Percentiles rank a stretch among this genome's conserved stretches.
Evolutionary conservation across 2,113 vertebrate species (phyloP).

Genomic region (Dinomys branickii): DNA sequence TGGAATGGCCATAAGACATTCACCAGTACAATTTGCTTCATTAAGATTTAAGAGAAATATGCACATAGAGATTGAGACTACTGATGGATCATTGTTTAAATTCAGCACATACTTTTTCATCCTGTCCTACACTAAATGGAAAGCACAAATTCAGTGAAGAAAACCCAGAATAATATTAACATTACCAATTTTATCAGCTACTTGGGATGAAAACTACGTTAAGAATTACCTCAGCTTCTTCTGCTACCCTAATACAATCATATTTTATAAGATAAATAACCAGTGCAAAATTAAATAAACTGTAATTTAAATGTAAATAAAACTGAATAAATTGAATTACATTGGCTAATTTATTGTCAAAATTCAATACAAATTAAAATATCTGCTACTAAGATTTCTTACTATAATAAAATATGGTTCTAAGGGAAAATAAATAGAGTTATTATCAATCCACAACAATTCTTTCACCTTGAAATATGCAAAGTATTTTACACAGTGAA

Average conservation of each 20-base stretch:
- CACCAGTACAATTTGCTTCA: background rate
- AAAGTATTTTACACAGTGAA: background rate
- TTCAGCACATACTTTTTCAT: background rate
- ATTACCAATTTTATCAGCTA: background rate
- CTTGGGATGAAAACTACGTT: background rate
- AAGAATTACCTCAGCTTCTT: slow-evolving; percentile 31
- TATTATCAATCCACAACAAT: background rate
- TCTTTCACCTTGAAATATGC: background rate
- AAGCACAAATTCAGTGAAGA: background rate
- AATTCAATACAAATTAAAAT: slow-evolving; percentile 38
- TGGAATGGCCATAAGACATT: background rate
- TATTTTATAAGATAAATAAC: slow-evolving; percentile 17
- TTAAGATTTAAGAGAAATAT: background rate
- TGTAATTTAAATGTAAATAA: slow-evolving; percentile 33
- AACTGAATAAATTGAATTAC: slow-evolving; percentile 10
- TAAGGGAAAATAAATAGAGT: background rate
- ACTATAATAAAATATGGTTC: background rate
- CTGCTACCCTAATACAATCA: background rate
- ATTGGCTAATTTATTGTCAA: background rate
- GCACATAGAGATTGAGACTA: background rate
- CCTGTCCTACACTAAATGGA: background rate
- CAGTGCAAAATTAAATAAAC: background rate
- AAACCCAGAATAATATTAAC: background rate
- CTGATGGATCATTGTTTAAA: background rate
- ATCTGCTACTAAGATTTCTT: background rate